phyloP scores from a whole-genome alignment of 2,113 vertebrate genomes.

The Bubo scandiacus region DNA sequence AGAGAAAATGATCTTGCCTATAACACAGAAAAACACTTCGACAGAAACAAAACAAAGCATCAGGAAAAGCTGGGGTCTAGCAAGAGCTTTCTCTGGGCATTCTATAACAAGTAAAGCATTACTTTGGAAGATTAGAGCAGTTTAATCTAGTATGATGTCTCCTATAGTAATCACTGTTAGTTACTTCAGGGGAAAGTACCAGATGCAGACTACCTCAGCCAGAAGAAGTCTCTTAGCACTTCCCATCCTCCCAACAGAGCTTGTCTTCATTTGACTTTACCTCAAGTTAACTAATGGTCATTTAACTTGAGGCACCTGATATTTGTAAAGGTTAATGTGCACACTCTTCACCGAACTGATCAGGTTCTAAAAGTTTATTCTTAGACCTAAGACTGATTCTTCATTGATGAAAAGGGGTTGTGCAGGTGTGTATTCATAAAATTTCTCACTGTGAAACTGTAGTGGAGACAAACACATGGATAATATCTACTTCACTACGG shows the following conservation, averaged over 20 bases:
- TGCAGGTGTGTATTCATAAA: neutral
- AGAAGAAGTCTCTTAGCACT: neutral
- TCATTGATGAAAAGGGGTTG: neutral
- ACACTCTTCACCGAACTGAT: neutral
- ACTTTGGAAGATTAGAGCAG: neutral
- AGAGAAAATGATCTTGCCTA: neutral
- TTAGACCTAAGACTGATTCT: neutral
- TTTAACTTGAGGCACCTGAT: neutral
- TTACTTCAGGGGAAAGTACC: neutral
- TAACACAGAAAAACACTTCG: neutral
- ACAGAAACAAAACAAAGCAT: neutral
- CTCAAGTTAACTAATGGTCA: neutral
- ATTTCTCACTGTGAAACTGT: neutral
- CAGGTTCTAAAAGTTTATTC: neutral
- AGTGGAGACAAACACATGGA: neutral
- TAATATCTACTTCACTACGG: neutral
- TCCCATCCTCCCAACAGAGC: neutral
- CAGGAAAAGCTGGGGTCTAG: neutral
- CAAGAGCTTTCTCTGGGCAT: neutral
- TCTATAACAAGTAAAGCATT: neutral
- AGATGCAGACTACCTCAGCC: neutral
- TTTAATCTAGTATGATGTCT: neutral
- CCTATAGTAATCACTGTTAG: neutral
- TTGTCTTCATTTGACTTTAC: neutral
- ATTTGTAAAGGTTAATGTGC: neutral